Base-by-base conservation (phyloP, 2,888 invertebrate genomes). In the Pantelozetes paolii region DNA sequence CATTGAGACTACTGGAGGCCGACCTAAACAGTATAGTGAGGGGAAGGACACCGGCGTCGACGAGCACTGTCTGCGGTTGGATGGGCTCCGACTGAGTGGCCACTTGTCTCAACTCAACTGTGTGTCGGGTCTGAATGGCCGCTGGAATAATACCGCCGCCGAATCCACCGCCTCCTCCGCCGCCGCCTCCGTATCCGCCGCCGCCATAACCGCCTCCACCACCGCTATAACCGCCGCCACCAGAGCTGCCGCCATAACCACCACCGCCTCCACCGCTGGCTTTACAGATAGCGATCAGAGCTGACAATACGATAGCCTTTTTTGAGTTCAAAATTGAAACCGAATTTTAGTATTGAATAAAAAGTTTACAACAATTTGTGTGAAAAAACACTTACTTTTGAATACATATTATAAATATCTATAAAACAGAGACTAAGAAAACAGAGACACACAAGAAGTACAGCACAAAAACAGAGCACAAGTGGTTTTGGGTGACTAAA, bases 91-190 rank as follows among this genome's bases (percentile, higher is more conserved):
- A 50, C n/a, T 2, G 71, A 8, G 45, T 2, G 5, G n/a, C 1
- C 1, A 71, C 71, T 1, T 11, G 28, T 59, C 71, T 2, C 11
- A 50, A 11, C 23, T 71, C 71, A 3, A 71, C 57, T 9, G 71
- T n/a, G 30, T 71, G 71, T 6, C 71, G 50, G 23, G 71, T 54
- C 40, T 71, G 71, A 20, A 71, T 30, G 23, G 71, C 71, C 1
- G 71, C 71, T 15, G 71, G 71, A 18, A 71, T 71, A 5, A 71
- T 40, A 20, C 64, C 64, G 3, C 28, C 18, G 28, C 5, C 18
- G 23, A 8, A 9, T 5, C 59, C 59, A 2, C 59, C 59, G 9
- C 59, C 57, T 8, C 26, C 2, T 6, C 57, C 30, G 8, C 59
- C 59, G 18, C 30, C 28, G 59, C 30, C 28, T 2, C 28, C 30